Evolutionary conservation across 2,888 invertebrate species (phyloP), one percentile per base, ranked within the genome.

Genomic region (Drosophila falleni): DNA sequence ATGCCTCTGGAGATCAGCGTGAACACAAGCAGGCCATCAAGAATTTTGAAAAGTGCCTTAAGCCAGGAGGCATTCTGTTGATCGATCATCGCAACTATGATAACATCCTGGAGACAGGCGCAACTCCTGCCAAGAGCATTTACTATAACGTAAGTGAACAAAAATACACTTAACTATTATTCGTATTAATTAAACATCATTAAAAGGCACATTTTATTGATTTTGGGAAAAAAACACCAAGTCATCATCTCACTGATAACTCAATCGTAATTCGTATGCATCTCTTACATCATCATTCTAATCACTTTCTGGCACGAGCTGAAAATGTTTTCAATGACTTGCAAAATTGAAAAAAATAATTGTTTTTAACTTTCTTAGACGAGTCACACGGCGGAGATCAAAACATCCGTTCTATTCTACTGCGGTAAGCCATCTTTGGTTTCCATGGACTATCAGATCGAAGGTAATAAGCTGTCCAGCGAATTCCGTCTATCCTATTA

Each of bases 11-110:
- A 0, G 96, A 97, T 92, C 97, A 97, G 91, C 93, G 96, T 16
- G 95, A 96, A 74, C 97, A 97, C 93, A 96, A 94, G 93, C 94
- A 94, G 93, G 97, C 97, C 10, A 93, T 98, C 19, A 93, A 91
- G 56, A 97, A 98, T 92, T 98, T 98, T 91, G 95, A 96, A 77
- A 94, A 94, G 81, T 96, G 97, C 91, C 94, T 98, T 4, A 97
- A 96, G 91, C 97, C 97, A 0, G 97, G 97, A 5, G 97, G 98
- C 0, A 93, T 97, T 13, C 93, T 98, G 47, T 93, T 97, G 53
- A 97, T 98, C 56, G 97, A 98, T 92, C 98, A 98, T 89, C 95
- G 97, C 88, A 98, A 98, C 91, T 98, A 97, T 79, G 98, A 98
- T 89, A 94, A 95, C 51, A 97, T 97, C 73, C 94, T 97, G 76